These are phyloP conservation scores for Turritopsis dohrnii DNA, from an alignment of 30 jellyfish, hydroid and myxozoan genomes.

Conservation along the genomic window DNA sequence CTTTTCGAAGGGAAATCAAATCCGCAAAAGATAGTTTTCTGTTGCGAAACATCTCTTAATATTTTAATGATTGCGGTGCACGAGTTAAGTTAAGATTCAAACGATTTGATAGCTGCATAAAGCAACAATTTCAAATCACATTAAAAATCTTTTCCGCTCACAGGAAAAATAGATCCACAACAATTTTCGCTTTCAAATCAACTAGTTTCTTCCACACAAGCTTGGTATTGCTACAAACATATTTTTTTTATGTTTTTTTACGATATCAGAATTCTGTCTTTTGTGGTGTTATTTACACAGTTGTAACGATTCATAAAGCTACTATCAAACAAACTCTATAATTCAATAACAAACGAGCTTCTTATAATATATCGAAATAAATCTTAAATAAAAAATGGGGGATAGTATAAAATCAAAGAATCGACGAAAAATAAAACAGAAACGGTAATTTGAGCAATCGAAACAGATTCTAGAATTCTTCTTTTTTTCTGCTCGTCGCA, in stretches of 20 bases:
- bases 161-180: neutral
- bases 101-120: too few species aligned
- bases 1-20: slow-evolving; percentile 11
- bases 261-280: neutral
- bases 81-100: neutral
- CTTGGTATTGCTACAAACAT: neutral
- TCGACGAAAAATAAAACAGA: too few species aligned
- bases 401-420: too few species aligned
- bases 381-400: too few species aligned
- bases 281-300: neutral
- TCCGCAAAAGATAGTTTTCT: slow-evolving; percentile 21
- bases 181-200: neutral
- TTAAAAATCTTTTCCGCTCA: neutral
- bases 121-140: too few species aligned
- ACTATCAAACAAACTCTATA: neutral
- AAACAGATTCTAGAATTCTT: neutral
- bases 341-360: neutral
- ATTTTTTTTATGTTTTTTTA: too few species aligned
- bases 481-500: neutral
- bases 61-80: too few species aligned
- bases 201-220: neutral
- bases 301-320: neutral
- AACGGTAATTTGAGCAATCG: neutral
- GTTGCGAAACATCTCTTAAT: slow-evolving; percentile 1
- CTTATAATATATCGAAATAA: too few species aligned